Evolutionary conservation across 2,888 invertebrate genomes (phyloP).

Genomic region (Drosophila monieri): DNA sequence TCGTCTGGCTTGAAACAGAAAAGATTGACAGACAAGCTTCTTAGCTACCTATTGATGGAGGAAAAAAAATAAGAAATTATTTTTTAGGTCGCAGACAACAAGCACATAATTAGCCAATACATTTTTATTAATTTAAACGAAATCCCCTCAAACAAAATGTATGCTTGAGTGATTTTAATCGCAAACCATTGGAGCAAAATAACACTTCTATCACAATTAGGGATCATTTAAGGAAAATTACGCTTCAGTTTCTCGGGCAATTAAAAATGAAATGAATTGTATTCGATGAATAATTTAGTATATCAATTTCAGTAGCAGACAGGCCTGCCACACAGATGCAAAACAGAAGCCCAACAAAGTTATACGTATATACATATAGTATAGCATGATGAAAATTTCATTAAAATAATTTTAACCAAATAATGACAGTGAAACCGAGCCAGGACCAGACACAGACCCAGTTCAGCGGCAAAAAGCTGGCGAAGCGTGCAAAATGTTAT

Average conservation of each 20-base stretch:
- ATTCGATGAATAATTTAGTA: slow-evolving; percentile 60
- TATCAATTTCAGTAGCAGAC: slow-evolving; percentile 47
- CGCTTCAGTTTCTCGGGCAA: slow-evolving; percentile 43
- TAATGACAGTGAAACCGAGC: slow-evolving; percentile 33
- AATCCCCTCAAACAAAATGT: neutral
- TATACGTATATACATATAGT: slow-evolving; percentile 23
- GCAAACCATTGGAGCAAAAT: slow-evolving; percentile 14
- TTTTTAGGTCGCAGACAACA: slow-evolving; percentile 3
- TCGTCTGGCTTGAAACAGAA: slow-evolving; percentile 34
- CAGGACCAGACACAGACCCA: neutral
- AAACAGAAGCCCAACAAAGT: slow-evolving; percentile 39
- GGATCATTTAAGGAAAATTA: slow-evolving; percentile 15
- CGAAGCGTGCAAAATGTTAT: slow-evolving; percentile 73
- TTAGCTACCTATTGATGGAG: slow-evolving; percentile 16
- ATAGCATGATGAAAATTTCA: slow-evolving; percentile 61
- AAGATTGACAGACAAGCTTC: slow-evolving; percentile 11
- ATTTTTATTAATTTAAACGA: neutral
- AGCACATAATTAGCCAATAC: slow-evolving; percentile 1
- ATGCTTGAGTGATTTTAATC: slow-evolving; percentile 6
- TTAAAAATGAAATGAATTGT: slow-evolving; percentile 58
- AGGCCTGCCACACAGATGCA: slow-evolving; percentile 4
- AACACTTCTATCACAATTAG: slow-evolving; percentile 15
- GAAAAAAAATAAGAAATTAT: slow-evolving; percentile 9
- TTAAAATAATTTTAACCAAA: slow-evolving; percentile 70
- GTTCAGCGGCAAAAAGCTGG: slow-evolving; percentile 46